Evolutionary conservation across 1,140 invertebrate species (phyloP), one percentile per base, ranked within the genome.

Genomic region (Drosophila aff.): DNA sequence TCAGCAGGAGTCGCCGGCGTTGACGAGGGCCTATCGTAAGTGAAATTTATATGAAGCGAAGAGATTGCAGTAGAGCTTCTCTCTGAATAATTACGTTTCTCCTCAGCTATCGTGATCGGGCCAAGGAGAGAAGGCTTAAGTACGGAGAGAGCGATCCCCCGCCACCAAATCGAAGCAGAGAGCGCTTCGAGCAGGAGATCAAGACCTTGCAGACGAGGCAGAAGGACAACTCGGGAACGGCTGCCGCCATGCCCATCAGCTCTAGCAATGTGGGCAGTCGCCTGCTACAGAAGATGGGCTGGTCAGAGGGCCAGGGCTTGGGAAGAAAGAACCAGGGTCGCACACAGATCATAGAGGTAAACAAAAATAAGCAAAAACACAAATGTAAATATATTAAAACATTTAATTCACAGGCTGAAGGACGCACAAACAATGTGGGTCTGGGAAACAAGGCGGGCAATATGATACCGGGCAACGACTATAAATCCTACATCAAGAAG

Each of bases 241-340:
- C 93, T 7, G 93, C 94, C 31, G 89, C 93, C 31, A 76, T 94
- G 64, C 93, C 94, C 15, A 97, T 99, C 50, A 97, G 97, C 16
- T 96, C 96, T 0, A 97, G 97, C 65, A 98, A 98, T 93, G 96
- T 98, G 78, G 98, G 98, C 4, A 99, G 97, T 93, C 97, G 97
- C 93, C 94, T 99, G 81, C 92, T 99, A 38, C 98, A 99, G 93
- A 99, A 98, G 93, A 99, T 99, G 99, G 99, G 99, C 1, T 99
- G 99, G 99, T 97, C 96, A 7, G 97, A 98, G 93, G 99, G 99
- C 1, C 96, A 98, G 95, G 99, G 99, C 0, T 93, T 99, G 13
- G 99, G 99, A 5, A 97, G 97, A 92, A 95, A 95, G 36, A 97
- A 98, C 92, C 98, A 99, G 94, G 98, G 98, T 16, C 95, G 98